Conservation (phyloP, 1,140 invertebrate species). For the Drosophila santomea region DNA sequence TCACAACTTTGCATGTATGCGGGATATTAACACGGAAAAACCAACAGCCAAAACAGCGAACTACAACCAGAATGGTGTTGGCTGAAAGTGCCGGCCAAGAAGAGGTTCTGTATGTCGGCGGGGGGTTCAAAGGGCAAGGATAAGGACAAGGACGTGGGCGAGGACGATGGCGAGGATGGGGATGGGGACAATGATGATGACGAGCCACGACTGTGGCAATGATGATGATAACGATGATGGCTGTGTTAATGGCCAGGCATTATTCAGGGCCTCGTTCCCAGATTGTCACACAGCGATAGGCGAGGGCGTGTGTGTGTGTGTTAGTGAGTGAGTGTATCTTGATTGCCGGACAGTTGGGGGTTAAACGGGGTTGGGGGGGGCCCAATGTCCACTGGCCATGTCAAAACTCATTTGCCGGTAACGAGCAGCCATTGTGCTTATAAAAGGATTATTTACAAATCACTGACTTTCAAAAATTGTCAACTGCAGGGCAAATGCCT, state of each 20-base stretch:
- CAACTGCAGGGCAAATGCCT: conserved; percentile 79
- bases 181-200: conserved; percentile 2
- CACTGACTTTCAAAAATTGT: conserved; percentile 83
- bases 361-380: not conserved
- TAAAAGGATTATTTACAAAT: conserved; percentile 84
- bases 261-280: conserved; percentile 78
- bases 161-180: not conserved
- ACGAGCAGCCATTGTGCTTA: conserved; percentile 79
- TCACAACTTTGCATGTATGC: conserved; percentile 76
- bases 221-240: conserved; percentile 50
- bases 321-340: conserved; percentile 21
- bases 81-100: conserved; percentile 61
- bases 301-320: conserved; percentile 32
- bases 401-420: conserved; percentile 81
- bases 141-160: conserved; percentile 38
- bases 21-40: conserved; percentile 79
- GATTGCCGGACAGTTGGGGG: not conserved
- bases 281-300: conserved; percentile 68
- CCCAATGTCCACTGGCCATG: conserved; percentile 67
- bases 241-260: conserved; percentile 79
- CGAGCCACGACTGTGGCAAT: not conserved
- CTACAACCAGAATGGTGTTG: conserved; percentile 61
- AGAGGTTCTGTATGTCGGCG: not conserved
- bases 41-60: conserved; percentile 52
- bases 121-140: conserved; percentile 40